Evolutionary conservation across 2,113 vertebrate species (phyloP).

Genomic region (Carettochelys insculpta): DNA sequence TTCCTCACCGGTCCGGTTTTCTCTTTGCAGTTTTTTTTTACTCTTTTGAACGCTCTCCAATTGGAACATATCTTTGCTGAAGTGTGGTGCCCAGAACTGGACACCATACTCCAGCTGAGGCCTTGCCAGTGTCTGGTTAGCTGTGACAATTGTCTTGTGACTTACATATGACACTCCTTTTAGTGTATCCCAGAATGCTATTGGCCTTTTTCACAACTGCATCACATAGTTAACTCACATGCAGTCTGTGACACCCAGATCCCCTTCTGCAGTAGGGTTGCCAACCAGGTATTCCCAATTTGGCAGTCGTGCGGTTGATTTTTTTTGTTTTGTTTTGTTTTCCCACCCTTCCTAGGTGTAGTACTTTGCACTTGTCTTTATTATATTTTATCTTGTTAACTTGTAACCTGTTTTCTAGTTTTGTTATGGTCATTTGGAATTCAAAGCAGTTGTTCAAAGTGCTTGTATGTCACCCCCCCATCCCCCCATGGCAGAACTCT

Average conservation of each 20-base stretch:
- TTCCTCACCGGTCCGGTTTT: neutral
- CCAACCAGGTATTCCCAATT: neutral
- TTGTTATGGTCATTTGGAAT: neutral
- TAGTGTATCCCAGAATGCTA: neutral
- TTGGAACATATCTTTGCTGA: neutral
- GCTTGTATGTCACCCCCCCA: too few relatives aligned
- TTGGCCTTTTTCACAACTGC: neutral
- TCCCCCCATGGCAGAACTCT: too few relatives aligned
- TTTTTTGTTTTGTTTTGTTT: too few relatives aligned
- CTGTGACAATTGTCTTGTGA: neutral
- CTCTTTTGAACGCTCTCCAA: neutral
- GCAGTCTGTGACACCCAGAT: neutral
- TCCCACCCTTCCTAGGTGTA: neutral
- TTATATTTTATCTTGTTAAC: neutral
- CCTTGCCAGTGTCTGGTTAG: neutral
- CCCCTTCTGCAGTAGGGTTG: too few relatives aligned
- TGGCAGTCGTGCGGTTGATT: neutral
- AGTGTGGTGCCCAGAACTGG: neutral
- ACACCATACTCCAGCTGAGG: neutral
- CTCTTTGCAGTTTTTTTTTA: neutral
- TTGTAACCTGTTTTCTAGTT: neutral
- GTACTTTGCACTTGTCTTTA: neutral
- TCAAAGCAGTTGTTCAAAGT: neutral
- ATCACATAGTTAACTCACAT: neutral
- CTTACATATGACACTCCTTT: neutral